Conservation (phyloP, 2,888 invertebrate genomes). For the Phortica magna region DNA sequence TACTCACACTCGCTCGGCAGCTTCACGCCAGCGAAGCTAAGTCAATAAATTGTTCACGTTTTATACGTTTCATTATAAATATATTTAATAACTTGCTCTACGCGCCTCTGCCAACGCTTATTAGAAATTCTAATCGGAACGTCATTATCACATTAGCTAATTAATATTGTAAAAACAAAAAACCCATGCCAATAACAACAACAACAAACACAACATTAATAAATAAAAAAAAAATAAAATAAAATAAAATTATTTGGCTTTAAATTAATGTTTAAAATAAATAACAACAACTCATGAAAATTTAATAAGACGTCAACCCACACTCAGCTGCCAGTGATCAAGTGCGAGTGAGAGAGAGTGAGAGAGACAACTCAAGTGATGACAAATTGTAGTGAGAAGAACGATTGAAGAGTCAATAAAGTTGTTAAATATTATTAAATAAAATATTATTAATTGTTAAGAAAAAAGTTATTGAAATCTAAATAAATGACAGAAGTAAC, state of each 20-base stretch:
- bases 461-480: too few relatives aligned
- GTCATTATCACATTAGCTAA: neutral
- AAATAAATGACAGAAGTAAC: too few relatives aligned
- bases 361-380: neutral
- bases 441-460: too few relatives aligned
- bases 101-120: constrained; percentile 2
- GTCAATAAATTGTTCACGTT: constrained; percentile 19
- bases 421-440: too few relatives aligned
- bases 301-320: constrained; percentile 7
- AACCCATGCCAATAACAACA: too few relatives aligned
- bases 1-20: constrained; percentile 14
- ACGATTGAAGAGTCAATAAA: neutral
- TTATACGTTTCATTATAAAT: constrained; percentile 1
- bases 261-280: constrained; percentile 14
- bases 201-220: too few relatives aligned
- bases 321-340: neutral
- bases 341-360: too few relatives aligned
- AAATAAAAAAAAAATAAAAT: neutral
- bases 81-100: constrained; percentile 25
- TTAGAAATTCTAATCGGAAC: constrained; percentile 12
- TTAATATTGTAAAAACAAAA: neutral
- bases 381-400: neutral
- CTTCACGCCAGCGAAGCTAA: neutral
- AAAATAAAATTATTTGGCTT: neutral
- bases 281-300: constrained; percentile 10